Conservation (phyloP, 1,140 invertebrate species). For the Pomacea maculata region DNA sequence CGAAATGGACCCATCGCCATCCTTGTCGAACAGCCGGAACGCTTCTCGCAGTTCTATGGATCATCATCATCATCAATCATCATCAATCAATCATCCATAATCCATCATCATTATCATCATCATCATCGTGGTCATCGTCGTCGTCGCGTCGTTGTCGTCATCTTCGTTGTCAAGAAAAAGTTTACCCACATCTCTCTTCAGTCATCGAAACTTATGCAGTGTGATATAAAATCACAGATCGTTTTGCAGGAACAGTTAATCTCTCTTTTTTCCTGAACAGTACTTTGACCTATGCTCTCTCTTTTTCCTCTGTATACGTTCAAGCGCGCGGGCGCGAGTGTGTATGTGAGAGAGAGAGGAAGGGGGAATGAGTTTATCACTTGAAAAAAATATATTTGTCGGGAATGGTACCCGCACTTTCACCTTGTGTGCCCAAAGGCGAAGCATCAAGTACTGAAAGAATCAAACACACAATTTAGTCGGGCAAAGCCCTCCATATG, state of each 20-base stretch:
- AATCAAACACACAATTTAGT: no score
- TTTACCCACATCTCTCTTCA: not conserved
- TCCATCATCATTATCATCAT: not conserved
- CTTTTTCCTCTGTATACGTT: not conserved
- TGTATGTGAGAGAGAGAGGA: not conserved
- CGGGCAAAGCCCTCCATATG: no score
- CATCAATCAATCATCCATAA: conserved; percentile 17
- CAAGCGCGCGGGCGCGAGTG: not conserved
- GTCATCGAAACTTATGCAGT: not conserved
- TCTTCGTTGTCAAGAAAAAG: no score
- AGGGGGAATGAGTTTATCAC: not conserved
- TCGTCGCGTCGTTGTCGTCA: conserved; percentile 12
- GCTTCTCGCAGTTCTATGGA: conserved; percentile 52
- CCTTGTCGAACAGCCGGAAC: conserved; percentile 57
- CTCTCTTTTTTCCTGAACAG: not conserved
- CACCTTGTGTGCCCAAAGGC: no score
- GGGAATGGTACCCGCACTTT: no score
- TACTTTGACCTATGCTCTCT: not conserved
- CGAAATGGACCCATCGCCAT: conserved; percentile 56
- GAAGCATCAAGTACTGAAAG: no score
- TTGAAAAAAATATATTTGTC: no score
- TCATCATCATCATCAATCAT: conserved; percentile 17
- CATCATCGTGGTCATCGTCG: not conserved
- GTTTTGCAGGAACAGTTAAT: not conserved
- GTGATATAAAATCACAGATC: not conserved